Evolutionary conservation across 2,113 vertebrate species (phyloP).

Genomic region (Upupa epops): DNA sequence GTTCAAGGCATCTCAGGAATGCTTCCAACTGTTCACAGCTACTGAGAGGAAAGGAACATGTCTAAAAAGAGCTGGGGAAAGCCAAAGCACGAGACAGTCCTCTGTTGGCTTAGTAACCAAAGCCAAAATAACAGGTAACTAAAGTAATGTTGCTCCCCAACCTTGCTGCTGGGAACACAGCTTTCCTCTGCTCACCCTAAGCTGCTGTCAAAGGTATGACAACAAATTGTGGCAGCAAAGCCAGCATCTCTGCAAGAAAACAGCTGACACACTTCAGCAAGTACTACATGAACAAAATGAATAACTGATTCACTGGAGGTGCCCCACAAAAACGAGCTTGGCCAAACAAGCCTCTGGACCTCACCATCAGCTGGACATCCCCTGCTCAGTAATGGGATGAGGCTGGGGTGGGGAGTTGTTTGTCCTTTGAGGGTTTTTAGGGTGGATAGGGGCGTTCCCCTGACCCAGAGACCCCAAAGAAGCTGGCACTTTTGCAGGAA

Average conservation of each 20-base stretch:
- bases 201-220: rapidly evolving
- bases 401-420: no score
- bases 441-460: no score
- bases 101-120: not conserved
- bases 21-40: not conserved
- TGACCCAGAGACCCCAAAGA: no score
- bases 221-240: not conserved
- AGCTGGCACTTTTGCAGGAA: no score
- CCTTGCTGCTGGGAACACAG: not conserved
- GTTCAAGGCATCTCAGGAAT: not conserved
- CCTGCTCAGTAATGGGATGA: no score
- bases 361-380: not conserved
- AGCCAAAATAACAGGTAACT: not conserved
- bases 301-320: rapidly evolving
- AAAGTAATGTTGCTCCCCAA: rapidly evolving
- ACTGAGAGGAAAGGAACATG: not conserved
- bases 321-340: not conserved
- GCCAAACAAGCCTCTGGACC: not conserved
- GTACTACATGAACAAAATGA: not conserved
- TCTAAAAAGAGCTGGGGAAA: not conserved
- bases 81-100: no score
- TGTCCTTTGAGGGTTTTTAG: no score
- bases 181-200: rapidly evolving
- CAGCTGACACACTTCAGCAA: not conserved
- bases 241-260: not conserved